phyloP scores from a whole-genome alignment of 92 coral and sea anemone species.

The Montipora capitata region DNA sequence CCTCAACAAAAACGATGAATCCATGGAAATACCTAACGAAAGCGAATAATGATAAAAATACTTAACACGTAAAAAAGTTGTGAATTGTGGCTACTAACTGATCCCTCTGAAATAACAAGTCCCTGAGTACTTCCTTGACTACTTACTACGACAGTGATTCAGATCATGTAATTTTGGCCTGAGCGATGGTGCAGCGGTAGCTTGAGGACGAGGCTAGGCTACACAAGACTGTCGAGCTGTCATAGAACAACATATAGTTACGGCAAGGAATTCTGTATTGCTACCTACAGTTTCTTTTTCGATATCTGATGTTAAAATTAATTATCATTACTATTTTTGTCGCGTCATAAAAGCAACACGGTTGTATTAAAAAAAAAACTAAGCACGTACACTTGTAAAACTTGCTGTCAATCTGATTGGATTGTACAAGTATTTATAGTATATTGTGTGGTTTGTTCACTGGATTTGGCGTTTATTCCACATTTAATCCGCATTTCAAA shows the following conservation, averaged over 20 bases:
- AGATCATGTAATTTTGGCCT: not conserved
- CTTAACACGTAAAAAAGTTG: not conserved
- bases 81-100: too few relatives aligned
- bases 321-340: constrained; percentile 10
- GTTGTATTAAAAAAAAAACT: not conserved
- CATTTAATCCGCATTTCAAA: not conserved
- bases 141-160: not conserved
- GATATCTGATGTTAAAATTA: not conserved
- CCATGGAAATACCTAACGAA: constrained; percentile 8
- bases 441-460: not conserved
- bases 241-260: constrained; percentile 3
- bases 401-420: constrained; percentile 17
- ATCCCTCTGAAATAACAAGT: too few relatives aligned
- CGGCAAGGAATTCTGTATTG: constrained; percentile 4
- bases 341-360: constrained; percentile 12
- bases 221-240: constrained; percentile 22
- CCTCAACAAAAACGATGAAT: constrained; percentile 13
- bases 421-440: not conserved
- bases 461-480: not conserved
- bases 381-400: not conserved
- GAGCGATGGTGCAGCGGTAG: not conserved
- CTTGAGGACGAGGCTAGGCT: constrained; percentile 3
- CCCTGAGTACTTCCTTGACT: not conserved
- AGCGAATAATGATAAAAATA: not conserved
- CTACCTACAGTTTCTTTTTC: constrained; percentile 1